Evolutionary conservation across 2,113 vertebrate genomes (phyloP).

Genomic region (Clinocottus analis): DNA sequence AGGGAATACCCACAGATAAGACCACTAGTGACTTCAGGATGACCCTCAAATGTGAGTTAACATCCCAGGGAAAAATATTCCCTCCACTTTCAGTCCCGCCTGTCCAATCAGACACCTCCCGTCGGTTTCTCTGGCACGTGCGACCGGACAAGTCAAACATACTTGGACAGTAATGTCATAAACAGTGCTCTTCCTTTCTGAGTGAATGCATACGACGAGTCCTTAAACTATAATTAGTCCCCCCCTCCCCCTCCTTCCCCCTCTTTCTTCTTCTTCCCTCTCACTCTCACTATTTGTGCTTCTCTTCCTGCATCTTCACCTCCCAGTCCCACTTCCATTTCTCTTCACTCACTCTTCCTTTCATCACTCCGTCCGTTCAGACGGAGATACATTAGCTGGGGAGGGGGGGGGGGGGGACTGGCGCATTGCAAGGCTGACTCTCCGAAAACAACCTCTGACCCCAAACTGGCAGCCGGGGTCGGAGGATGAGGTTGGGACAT

Average conservation of each 20-base stretch:
- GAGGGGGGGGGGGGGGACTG: no score
- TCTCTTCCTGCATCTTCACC: constrained; percentile 43
- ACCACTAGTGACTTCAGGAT: constrained; percentile 13
- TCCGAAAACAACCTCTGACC: constrained; percentile 53
- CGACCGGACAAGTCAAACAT: constrained; percentile 66
- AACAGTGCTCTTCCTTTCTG: constrained; percentile 72
- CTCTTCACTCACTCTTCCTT: constrained; percentile 25
- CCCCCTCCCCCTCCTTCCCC: background rate
- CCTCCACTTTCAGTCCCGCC: constrained; percentile 20
- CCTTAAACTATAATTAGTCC: constrained; percentile 62
- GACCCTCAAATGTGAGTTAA: constrained; percentile 29
- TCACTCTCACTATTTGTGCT: constrained; percentile 51
- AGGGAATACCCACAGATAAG: constrained; percentile 72
- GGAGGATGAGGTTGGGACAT: constrained; percentile 61
- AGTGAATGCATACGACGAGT: constrained; percentile 30
- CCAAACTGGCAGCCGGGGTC: constrained; percentile 53
- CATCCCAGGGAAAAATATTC: constrained; percentile 16
- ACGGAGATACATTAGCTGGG: constrained; percentile 66
- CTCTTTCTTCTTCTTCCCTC: constrained; percentile 18
- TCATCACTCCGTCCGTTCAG: constrained; percentile 47
- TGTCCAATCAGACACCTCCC: constrained; percentile 60
- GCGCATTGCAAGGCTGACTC: constrained; percentile 37
- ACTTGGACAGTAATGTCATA: constrained; percentile 70
- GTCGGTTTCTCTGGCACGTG: constrained; percentile 55
- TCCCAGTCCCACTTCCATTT: constrained; percentile 19